Percentiles rank a stretch among this genome's conserved stretches.
Evolutionary conservation across 92 coral and sea anemone species (phyloP).

Genomic region (Phenganax marumi): DNA sequence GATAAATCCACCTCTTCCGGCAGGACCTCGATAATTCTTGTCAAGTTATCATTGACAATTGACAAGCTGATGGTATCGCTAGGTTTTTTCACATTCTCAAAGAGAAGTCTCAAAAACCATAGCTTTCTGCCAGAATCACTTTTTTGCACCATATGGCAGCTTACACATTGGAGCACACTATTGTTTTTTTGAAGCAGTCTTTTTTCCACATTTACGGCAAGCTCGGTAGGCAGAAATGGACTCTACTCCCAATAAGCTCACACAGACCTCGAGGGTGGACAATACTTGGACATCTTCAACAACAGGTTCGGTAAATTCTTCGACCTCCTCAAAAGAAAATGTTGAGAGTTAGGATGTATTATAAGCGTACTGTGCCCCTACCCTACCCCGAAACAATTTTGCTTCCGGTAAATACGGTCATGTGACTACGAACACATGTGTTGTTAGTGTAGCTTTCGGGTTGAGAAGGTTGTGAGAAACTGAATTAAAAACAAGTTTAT

Average conservation of each 20-base stretch:
- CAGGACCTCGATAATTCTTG: background rate
- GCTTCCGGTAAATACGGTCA: too few relatives aligned
- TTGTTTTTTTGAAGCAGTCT: background rate
- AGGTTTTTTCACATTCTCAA: background rate
- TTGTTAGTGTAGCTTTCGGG: too few relatives aligned
- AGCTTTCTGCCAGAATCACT: background rate
- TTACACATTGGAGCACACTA: background rate
- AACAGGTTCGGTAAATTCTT: too few relatives aligned
- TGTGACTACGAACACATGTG: too few relatives aligned
- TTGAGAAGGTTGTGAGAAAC: too few relatives aligned
- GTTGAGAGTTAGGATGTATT: too few relatives aligned
- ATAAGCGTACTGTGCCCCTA: too few relatives aligned
- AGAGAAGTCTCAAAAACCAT: background rate
- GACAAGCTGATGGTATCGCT: background rate
- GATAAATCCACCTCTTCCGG: background rate
- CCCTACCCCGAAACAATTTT: too few relatives aligned
- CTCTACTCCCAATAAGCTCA: background rate
- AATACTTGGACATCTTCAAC: too few relatives aligned
- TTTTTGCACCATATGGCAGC: slow-evolving; percentile 4
- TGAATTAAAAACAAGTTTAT: too few relatives aligned
- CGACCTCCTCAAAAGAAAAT: too few relatives aligned
- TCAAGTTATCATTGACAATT: background rate
- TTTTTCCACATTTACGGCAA: background rate
- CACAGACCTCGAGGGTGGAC: background rate
- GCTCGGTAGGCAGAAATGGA: background rate